Evolutionary conservation across 1,140 invertebrate species (phyloP).

Genomic region (Lamellibrachia luymesi): DNA sequence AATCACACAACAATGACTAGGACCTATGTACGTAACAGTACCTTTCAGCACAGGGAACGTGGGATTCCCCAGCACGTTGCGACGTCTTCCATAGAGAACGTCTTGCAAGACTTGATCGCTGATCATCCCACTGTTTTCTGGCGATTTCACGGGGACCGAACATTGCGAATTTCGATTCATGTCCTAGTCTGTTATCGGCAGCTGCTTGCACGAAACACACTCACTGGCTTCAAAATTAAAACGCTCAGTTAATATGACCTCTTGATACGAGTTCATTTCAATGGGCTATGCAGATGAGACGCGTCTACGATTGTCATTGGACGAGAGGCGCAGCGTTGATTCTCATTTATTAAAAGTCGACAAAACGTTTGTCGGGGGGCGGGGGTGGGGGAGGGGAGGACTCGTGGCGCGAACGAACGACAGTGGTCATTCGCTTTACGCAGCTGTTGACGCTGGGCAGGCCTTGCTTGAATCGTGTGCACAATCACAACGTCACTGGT

Average conservation of each 20-base stretch:
- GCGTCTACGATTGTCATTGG: neutral
- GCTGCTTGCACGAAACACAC: neutral
- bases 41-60: neutral
- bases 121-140: neutral
- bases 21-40: neutral
- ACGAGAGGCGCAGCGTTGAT: neutral
- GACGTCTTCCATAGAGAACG: neutral
- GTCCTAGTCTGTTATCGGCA: neutral
- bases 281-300: neutral
- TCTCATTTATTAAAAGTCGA: neutral
- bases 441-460: too few species aligned
- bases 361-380: neutral
- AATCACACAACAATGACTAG: too few species aligned
- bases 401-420: neutral
- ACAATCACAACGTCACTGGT: too few species aligned
- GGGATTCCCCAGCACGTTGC: neutral
- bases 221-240: neutral
- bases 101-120: neutral
- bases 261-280: neutral
- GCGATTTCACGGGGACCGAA: neutral
- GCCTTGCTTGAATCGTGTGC: too few species aligned
- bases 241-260: neutral
- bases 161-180: neutral
- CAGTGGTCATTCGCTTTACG: too few species aligned
- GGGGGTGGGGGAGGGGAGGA: too few species aligned